Conservation (phyloP, 2,113 vertebrate genomes). For the Phycodurus eques region DNA sequence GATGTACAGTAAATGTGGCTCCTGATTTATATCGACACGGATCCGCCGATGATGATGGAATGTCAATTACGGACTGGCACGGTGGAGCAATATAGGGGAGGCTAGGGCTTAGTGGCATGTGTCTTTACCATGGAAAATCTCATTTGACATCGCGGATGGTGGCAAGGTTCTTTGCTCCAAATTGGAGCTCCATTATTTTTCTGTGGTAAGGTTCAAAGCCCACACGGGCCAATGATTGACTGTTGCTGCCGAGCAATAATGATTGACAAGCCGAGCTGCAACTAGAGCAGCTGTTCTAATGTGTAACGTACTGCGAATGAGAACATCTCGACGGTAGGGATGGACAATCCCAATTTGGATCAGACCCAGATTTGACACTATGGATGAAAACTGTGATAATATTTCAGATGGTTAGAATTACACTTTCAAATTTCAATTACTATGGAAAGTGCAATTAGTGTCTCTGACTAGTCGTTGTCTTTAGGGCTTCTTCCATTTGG, state of each 20-base stretch:
- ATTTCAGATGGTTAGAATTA: too few species aligned
- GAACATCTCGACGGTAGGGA: neutral
- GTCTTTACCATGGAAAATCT: neutral
- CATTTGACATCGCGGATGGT: neutral
- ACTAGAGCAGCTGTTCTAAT: neutral
- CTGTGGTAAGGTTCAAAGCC: conserved; percentile 27
- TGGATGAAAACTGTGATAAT: too few species aligned
- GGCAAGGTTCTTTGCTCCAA: neutral
- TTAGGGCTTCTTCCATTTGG: too few species aligned
- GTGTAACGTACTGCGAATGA: neutral
- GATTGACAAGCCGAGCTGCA: conserved; percentile 24
- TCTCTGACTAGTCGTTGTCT: too few species aligned
- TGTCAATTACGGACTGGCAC: conserved; percentile 49
- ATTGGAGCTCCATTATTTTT: neutral
- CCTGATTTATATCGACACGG: conserved; percentile 58
- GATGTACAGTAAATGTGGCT: conserved; percentile 52
- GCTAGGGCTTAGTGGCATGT: neutral
- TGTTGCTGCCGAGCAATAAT: conserved; percentile 19
- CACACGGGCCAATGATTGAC: conserved; percentile 36
- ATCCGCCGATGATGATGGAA: conserved; percentile 48
- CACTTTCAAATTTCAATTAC: too few species aligned
- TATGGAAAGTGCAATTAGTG: too few species aligned
- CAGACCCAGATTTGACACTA: too few species aligned
- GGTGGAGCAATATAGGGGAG: neutral
- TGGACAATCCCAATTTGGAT: too few species aligned